Conservation (phyloP, 2,888 invertebrate genomes). For the Thera britannica region DNA sequence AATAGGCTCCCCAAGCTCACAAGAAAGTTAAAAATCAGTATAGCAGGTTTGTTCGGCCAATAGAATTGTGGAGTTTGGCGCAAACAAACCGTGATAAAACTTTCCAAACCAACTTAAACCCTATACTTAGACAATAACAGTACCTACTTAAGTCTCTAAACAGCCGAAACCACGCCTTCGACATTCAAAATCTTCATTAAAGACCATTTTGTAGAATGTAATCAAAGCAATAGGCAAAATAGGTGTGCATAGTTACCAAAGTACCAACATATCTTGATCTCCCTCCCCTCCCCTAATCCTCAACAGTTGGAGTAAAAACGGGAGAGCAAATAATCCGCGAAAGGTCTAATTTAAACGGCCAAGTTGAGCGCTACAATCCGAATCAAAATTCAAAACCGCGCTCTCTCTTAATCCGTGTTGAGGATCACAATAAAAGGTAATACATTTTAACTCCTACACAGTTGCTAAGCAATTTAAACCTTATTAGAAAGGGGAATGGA, state of each 20-base stretch:
- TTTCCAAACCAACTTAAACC: slow-evolving; percentile 13
- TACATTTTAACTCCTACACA: slow-evolving; percentile 78
- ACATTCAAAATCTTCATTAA: slow-evolving; percentile 80
- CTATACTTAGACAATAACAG: slow-evolving; percentile 51
- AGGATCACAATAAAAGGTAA: slow-evolving; percentile 85
- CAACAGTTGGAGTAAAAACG: slow-evolving; percentile 56
- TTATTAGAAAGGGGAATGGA: slow-evolving; percentile 57
- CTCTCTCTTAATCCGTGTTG: slow-evolving; percentile 84
- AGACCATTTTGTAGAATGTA: slow-evolving; percentile 76
- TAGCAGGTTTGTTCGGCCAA: no score
- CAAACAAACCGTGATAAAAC: slow-evolving; percentile 6
- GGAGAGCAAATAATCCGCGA: slow-evolving; percentile 65
- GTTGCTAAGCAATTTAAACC: slow-evolving; percentile 57
- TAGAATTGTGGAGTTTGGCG: no score
- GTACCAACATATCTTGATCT: slow-evolving; percentile 58
- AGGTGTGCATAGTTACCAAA: slow-evolving; percentile 77
- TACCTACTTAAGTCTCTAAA: slow-evolving; percentile 62
- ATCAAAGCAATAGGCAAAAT: slow-evolving; percentile 80
- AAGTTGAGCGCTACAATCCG: slow-evolving; percentile 75
- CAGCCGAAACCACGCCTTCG: slow-evolving; percentile 63
- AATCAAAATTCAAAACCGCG: slow-evolving; percentile 85
- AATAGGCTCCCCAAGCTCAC: no score
- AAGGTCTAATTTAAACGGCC: slow-evolving; percentile 75
- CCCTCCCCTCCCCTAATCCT: slow-evolving; percentile 46
- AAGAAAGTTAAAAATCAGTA: no score